Conservation (phyloP, 1,140 invertebrate species). For the Trachymyrmex septentrionalis region DNA sequence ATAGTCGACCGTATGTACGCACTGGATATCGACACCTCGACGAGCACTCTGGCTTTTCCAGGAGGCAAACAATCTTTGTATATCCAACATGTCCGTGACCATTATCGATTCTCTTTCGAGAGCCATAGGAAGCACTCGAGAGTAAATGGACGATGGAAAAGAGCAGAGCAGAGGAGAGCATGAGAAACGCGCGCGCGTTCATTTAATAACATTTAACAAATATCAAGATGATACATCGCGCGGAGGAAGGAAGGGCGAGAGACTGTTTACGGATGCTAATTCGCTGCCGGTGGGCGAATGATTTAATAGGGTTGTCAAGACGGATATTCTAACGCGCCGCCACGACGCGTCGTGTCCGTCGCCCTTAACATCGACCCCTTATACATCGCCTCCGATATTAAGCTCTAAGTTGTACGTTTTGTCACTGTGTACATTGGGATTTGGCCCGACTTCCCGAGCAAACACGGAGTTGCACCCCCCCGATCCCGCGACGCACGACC, state of each 20-base stretch:
- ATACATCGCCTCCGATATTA: constrained; percentile 43
- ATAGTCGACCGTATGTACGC: neutral
- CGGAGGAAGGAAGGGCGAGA: neutral
- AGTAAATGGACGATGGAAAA: constrained; percentile 10
- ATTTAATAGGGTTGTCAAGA: constrained; percentile 58
- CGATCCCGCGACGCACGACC: constrained; percentile 21
- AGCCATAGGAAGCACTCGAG: constrained; percentile 41
- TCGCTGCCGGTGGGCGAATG: constrained; percentile 55
- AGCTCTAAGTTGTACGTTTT: constrained; percentile 63
- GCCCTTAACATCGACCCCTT: constrained; percentile 39
- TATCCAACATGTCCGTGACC: constrained; percentile 41
- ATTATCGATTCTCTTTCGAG: constrained; percentile 66
- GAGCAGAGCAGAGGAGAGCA: neutral
- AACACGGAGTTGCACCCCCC: constrained; percentile 66
- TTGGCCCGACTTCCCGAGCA: constrained; percentile 69
- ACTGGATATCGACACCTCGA: constrained; percentile 54
- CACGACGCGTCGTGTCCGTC: constrained; percentile 39
- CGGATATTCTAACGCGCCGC: constrained; percentile 47
- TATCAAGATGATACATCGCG: constrained; percentile 33
- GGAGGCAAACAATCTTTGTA: constrained; percentile 65
- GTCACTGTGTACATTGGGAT: constrained; percentile 72
- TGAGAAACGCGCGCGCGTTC: neutral
- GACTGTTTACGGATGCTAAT: constrained; percentile 65
- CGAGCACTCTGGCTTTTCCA: constrained; percentile 33
- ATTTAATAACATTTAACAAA: constrained; percentile 64